Evolutionary conservation across 2,113 vertebrate genomes (phyloP).

Genomic region (Sylvietta virens): DNA sequence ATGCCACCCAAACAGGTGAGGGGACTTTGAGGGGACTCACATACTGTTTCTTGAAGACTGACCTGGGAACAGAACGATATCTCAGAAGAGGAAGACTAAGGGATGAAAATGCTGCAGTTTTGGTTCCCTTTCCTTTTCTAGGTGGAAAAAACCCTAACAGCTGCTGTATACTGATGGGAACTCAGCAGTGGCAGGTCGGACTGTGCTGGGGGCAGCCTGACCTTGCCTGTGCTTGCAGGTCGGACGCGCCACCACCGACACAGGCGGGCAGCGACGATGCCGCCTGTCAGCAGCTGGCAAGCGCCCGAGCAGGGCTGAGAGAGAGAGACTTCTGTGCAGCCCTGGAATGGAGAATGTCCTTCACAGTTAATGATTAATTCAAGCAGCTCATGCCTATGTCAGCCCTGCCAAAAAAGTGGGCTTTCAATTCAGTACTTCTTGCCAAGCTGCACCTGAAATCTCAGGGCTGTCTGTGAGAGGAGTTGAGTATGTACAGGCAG

Average conservation of each 20-base stretch:
- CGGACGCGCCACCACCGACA: neutral
- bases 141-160: neutral
- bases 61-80: neutral
- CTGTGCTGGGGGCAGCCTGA: neutral
- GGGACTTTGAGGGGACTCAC: neutral
- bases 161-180: neutral
- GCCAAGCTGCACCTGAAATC: neutral
- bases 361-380: neutral
- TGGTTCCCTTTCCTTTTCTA: neutral
- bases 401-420: too few species aligned
- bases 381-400: neutral
- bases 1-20: neutral
- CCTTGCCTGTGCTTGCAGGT: neutral
- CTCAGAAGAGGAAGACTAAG: neutral
- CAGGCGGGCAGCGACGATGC: neutral
- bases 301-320: neutral
- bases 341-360: neutral
- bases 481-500: neutral
- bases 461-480: neutral
- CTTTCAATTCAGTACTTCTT: too few species aligned
- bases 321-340: fast-evolving
- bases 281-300: neutral
- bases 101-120: neutral
- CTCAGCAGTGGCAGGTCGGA: neutral
- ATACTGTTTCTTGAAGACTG: neutral